Base-by-base conservation (phyloP, 2,797 vertebrate species). In the Sardinella longiceps region DNA sequence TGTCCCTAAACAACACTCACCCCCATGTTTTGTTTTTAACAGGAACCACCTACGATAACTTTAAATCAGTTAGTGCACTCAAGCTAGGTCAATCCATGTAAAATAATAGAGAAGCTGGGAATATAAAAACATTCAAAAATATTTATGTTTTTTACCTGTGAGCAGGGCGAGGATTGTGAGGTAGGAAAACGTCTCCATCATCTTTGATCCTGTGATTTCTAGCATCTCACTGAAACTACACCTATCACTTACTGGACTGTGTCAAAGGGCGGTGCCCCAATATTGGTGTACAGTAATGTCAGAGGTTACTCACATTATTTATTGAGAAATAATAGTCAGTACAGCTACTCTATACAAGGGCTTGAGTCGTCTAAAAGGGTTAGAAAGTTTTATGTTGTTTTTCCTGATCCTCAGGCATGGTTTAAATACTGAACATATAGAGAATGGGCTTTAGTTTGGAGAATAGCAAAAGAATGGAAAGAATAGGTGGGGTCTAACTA, bases 61-160 rank as follows among this genome's bases (percentile, higher is more conserved):
- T 53, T 53, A 53, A 20, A 23, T 53, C 51, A 53, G 12, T 50
- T 50, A 50, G 51, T 53, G 0, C 15, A 20, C 18, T 20, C 51
- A 53, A 53, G 12, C 51, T 4, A 53, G 18, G 18, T 53, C 51
- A 53, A 20, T 18, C 46, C 11, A 53, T 53, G 51, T 53, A 3
- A 53, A 53, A 23, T 53, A 5, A 20, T 51, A 15, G 1, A 23
- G 3, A 53, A 53, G 51, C 23, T 28, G 15, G 25, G 1, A 2
- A 60, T 60, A 9, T 70, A 5, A 74, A 74, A 20, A 39, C 14
- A 23, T 10, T 6, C 11, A 18, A 5, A 20, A 5, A 20, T 23
- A 43, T 1, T 43, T 43, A 70, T 70, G 11, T 70, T n/a, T n/a
- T n/a, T n/a, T 77, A 77, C 70, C 70, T 77, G 70, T 77, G 70